Conservation (phyloP, 2,888 invertebrate species). For the Esperia sulphurella region DNA sequence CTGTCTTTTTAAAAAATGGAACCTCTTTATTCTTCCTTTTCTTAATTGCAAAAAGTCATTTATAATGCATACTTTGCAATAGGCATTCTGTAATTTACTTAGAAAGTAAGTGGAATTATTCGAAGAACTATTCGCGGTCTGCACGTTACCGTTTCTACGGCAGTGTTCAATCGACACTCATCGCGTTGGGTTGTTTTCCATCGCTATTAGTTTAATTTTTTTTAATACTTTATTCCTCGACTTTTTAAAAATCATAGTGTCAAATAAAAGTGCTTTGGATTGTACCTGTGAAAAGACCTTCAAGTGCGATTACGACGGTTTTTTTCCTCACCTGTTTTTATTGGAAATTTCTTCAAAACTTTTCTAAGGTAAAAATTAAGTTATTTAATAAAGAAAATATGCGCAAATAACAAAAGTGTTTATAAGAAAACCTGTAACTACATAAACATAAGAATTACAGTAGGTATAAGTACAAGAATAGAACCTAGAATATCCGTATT, state of each 20-base stretch:
- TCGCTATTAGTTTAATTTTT: conserved; percentile 18
- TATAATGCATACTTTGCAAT: conserved; percentile 13
- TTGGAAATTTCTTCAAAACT: neutral
- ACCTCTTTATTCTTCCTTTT: conserved; percentile 13
- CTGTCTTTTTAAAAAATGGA: conserved; percentile 22
- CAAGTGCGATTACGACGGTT: conserved; percentile 1
- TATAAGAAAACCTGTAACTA: no score
- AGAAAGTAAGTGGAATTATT: conserved; percentile 25
- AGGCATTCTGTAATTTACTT: conserved; percentile 15
- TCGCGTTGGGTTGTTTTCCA: conserved; percentile 45
- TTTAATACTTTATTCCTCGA: neutral
- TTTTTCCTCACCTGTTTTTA: neutral
- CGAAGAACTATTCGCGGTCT: neutral
- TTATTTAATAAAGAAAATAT: no score
- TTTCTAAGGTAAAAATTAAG: neutral
- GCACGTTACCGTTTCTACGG: conserved; percentile 18
- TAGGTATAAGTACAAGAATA: no score
- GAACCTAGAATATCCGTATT: no score
- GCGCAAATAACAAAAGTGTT: no score
- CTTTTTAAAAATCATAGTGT: conserved; percentile 11
- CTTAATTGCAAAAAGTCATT: conserved; percentile 10
- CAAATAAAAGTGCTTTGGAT: conserved; percentile 19
- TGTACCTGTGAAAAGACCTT: conserved; percentile 9
- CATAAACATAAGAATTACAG: no score
- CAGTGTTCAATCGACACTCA: conserved; percentile 62